Evolutionary conservation across 1,140 invertebrate species (phyloP), one percentile per base, ranked within the genome.

Genomic region (Vanessa tameamea): DNA sequence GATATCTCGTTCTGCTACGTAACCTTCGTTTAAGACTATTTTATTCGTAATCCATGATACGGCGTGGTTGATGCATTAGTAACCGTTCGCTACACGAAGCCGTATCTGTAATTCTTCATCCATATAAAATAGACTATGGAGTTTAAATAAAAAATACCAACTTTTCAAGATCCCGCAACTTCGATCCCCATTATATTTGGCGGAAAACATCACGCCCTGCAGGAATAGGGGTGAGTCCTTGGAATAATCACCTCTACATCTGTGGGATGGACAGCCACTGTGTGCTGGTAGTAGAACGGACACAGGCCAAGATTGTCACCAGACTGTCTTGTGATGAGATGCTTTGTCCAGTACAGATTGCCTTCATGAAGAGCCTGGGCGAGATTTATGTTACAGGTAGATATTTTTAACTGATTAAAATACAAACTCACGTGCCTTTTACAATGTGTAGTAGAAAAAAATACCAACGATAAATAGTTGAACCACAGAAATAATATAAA

Each of bases 311-410:
- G 84, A 85, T 94, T 16, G 77, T 94, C 13, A 87, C 85, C 8
- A 83, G 93, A 47, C 79, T 95, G 64, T 85, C 88, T 78, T 94
- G 87, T 78, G 89, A 84, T n/a, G 93, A 93, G 69, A 96, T 93
- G 95, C 87, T 96, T 76, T 96, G 95, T 73, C 94, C 96, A 12
- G 94, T 95, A 2, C 95, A 95, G 37, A 93, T 97, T 23, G 94
- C 95, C 6, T 96, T 96, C 74, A 94, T 94, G 76, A 92, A 93
- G 64, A 89, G 90, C 43, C 86, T 93, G 2, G 94, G 95, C 47
- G 94, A 95, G 81, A 94, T 96, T 57, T 95, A 95, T 78, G 93
- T 96, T 20, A 94, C 95, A 82, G 94, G 94, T 93, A 55, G 76
- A 59, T 91, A 37, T 8, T 43, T 43, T 43, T 9, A 5, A 11